Conservation (phyloP, 1,140 invertebrate species). For the Panulirus ornatus region DNA sequence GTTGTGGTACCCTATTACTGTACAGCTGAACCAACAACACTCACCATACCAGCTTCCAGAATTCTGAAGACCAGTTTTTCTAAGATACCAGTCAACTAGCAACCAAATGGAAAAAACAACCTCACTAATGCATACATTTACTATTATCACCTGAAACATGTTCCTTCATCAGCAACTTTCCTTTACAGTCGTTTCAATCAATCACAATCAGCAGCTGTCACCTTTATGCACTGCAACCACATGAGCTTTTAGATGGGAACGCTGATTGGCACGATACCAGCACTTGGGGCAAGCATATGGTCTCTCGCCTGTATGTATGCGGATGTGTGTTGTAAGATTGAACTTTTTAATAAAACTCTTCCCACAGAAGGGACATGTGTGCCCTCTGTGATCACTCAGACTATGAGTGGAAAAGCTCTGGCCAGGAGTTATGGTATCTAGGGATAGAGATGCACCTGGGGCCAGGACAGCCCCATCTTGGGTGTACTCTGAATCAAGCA, state of each 20-base stretch:
- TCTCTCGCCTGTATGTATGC: conserved; percentile 61
- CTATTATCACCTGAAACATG: neutral
- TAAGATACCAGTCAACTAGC: neutral
- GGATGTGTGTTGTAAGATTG: conserved; percentile 66
- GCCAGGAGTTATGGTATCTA: conserved; percentile 45
- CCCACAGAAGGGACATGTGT: conserved; percentile 62
- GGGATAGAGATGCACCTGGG: conserved; percentile 10
- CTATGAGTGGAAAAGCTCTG: conserved; percentile 42
- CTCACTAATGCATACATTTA: neutral
- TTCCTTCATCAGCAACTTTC: neutral
- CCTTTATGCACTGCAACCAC: conserved; percentile 64
- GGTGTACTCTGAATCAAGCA: conserved; percentile 61
- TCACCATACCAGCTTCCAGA: conserved; percentile 27
- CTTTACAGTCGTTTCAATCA: neutral
- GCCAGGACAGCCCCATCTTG: conserved; percentile 50
- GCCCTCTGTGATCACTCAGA: conserved; percentile 47
- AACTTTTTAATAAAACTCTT: conserved; percentile 68
- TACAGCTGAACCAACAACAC: conserved; percentile 30
- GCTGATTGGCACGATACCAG: conserved; percentile 67
- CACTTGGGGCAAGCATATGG: conserved; percentile 65
- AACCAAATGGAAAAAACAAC: conserved; percentile 18
- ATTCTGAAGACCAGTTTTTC: neutral
- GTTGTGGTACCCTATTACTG: conserved; percentile 40
- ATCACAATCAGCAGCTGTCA: neutral
- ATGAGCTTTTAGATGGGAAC: conserved; percentile 63